These are phyloP conservation scores for Chloroclysta siterata DNA, from an alignment of 2,888 invertebrate species.

Conservation along the genomic window DNA sequence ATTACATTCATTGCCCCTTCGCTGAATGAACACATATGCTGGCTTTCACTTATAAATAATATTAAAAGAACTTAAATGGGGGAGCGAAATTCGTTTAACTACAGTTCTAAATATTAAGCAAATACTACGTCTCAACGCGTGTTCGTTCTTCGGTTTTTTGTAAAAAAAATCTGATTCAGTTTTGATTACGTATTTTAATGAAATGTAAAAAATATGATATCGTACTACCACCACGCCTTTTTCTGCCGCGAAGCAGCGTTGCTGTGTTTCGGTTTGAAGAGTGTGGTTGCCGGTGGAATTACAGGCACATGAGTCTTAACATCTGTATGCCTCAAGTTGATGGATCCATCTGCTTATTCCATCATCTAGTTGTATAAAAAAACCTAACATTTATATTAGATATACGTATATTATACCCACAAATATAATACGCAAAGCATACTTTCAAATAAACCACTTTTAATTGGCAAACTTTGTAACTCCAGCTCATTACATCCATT, in stretches of 20 bases:
- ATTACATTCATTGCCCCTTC: constrained; percentile 56
- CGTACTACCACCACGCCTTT: too few relatives aligned
- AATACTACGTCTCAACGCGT: neutral
- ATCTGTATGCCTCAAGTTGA: too few relatives aligned
- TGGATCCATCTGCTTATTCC: too few relatives aligned
- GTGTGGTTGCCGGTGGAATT: too few relatives aligned
- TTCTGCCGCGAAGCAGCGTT: too few relatives aligned
- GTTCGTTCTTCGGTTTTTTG: neutral
- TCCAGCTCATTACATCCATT: constrained; percentile 39
- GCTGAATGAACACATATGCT: constrained; percentile 74
- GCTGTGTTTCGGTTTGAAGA: too few relatives aligned
- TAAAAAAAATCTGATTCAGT: too few relatives aligned
- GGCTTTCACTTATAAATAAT: constrained; percentile 79
- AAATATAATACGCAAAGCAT: constrained; percentile 4
- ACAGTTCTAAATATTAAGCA: neutral
- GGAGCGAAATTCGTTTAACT: constrained; percentile 48
- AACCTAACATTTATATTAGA: too few relatives aligned
- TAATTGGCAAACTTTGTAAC: constrained; percentile 35
- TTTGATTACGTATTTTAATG: neutral
- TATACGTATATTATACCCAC: too few relatives aligned
- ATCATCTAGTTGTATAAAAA: too few relatives aligned
- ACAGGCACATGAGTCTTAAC: too few relatives aligned
- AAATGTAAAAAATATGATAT: neutral
- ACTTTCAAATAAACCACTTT: constrained; percentile 16
- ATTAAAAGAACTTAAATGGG: constrained; percentile 65